These are phyloP conservation scores for Vidua chalybeata DNA, from an alignment of 2,113 vertebrate genomes.

Conservation along the genomic window DNA sequence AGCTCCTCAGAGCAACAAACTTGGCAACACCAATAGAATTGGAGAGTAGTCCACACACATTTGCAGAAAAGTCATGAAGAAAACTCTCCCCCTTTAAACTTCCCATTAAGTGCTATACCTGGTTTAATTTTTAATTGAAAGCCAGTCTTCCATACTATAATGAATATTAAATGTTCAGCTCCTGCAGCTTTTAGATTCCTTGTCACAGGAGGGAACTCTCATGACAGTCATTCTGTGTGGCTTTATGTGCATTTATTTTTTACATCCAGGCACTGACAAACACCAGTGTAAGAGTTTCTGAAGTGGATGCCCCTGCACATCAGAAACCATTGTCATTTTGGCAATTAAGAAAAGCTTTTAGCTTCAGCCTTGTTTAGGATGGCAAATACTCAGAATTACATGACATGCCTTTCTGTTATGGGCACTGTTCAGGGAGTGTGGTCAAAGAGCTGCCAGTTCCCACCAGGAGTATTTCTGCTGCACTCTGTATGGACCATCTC, in stretches of 20 bases:
- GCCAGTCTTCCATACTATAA: neutral
- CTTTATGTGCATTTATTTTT: neutral
- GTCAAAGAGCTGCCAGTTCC: neutral
- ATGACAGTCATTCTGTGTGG: neutral
- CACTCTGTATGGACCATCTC: neutral
- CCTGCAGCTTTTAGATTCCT: neutral
- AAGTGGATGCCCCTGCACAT: neutral
- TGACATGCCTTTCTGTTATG: rapidly evolving
- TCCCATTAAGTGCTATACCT: neutral
- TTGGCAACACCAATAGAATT: rapidly evolving
- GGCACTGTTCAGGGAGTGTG: neutral
- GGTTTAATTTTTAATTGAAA: neutral
- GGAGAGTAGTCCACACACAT: neutral
- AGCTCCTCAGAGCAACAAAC: neutral
- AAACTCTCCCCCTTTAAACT: neutral
- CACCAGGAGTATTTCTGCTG: neutral
- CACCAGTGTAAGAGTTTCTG: neutral
- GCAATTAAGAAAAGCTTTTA: neutral
- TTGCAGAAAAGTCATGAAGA: neutral
- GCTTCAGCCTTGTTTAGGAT: neutral
- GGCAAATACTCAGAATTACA: neutral
- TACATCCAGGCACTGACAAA: neutral
- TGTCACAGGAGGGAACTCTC: neutral
- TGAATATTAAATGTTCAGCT: neutral
- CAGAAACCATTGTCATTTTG: neutral